Base-by-base conservation (phyloP, 2,797 vertebrate species). In the Urophycis tenuis region DNA sequence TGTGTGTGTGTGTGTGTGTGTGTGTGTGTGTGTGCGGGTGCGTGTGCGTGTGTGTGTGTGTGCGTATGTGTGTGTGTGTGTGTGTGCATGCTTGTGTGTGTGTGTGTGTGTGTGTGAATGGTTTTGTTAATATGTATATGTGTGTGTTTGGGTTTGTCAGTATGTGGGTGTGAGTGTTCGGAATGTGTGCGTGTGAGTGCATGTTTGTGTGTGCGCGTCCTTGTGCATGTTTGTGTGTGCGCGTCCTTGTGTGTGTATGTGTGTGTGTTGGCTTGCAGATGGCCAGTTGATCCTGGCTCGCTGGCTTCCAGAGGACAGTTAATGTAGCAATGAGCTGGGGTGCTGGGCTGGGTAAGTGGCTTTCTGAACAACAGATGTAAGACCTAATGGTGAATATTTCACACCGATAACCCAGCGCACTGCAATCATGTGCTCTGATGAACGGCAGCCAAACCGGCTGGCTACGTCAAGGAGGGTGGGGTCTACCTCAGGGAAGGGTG, bases 281-380 rank as follows among this genome's bases (percentile, higher is more conserved):
- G 85, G 87, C 86, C 84, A 83, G 79, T 81, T 82, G 88, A 82
- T 80, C 85, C 77, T 81, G 85, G 80, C 80, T 85, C 45, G 72
- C 86, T 89, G 88, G 87, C 85, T 82, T 77, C 73, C 8, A 86
- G 81, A 80, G 67, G 79, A 72, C 73, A 81, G 82, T 81, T 89
- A 80, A 85, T 78, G 73, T 80, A 73, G 77, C 49, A 60, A 60
- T 19, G 49, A 60, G 49, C 17, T 49, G 45, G 45, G 45, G 15
- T 22, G 45, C 45, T 49, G 45, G 45, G 45, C 45, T 49, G 45
- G 45, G 45, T 49, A 49, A 49, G 45, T 49, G 86, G 87, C 85
- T 93, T 94, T 92, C 80, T 76, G 89, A 90, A 91, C 90, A 94
- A 90, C 91, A 92, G 91, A 92, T 92, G 88, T 84, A 93, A 89